Base-by-base conservation (phyloP, 1,140 invertebrate species). In the Hylaeus anthracinus region DNA sequence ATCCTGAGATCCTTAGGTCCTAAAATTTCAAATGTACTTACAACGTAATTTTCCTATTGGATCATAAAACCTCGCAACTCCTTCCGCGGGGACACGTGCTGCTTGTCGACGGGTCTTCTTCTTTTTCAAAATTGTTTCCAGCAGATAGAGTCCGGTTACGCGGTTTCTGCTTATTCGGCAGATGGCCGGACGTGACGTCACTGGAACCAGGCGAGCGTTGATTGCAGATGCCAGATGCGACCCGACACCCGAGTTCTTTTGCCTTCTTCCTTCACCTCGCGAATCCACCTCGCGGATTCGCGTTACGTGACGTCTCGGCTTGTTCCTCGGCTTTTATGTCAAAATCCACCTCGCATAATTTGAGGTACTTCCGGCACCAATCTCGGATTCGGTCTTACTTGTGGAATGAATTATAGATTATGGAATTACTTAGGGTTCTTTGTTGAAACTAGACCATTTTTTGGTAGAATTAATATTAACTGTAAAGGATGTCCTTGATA, bases 131-230 rank as follows among this genome's bases (percentile, higher is more conserved):
- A 86, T 78, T 56, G 64, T 75, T 83, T 56, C 61, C 48, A 37
- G 63, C 6, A 81, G 82, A 87, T 80, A 80, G 86, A 85, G 75
- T 82, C 79, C 70, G 86, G 72, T 89, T 88, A 88, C 89, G 77
- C 64, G 69, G 71, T 89, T 89, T 90, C 81, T 89, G 89, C 90
- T 90, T 90, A 88, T 88, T 87, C 87, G 76, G 83, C 89, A 85
- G 72, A 88, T 65, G 61, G 64, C 85, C 87, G 89, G 89, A 90
- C 86, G 87, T 90, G 88, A 87, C 88, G 89, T 90, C 88, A 89
- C 70, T 79, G 84, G 75, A 73, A 81, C 69, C 76, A 79, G 41
- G 72, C 79, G 74, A 80, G 80, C 83, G 87, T 88, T 84, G 84
- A 87, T 84, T 79, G 86, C 78, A 67, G 85, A 87, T 88, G 76